Base-by-base conservation (phyloP, 2,113 vertebrate genomes). In the Xiphias gladius region DNA sequence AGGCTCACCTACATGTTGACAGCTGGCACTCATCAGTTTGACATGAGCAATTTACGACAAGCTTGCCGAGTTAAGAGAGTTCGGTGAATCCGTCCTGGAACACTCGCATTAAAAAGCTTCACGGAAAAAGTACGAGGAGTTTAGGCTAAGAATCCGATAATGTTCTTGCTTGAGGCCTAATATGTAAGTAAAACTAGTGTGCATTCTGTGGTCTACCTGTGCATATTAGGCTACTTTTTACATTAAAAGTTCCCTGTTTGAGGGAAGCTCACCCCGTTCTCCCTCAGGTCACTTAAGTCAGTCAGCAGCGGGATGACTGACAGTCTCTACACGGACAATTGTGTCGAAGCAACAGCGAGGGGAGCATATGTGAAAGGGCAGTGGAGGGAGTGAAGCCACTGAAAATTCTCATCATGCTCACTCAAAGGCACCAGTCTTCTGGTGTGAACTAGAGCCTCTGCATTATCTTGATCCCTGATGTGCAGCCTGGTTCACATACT, bases 381-480 rank as follows among this genome's bases (percentile, higher is more conserved):
- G 32, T 35, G 32, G 32, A 35, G 32, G 46, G 28, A 17, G 59
- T 67, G 78, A 58, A 72, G 77, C 28, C 35, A 39, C 48, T 58
- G 7, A 67, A 37, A 54, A 13, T 28, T 79, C 13, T 76, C 46
- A 61, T 68, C 39, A 65, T 22, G 55, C 35, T 71, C 54, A 41
- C 57, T 74, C 66, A 85, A 83, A 87, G 76, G 76, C 76, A 83
- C 69, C 77, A 26, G 65, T 69, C 61, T 46, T 70, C 65, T 89
- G 55, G 79, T n/a, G 41, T 70, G 58, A 72, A 78, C 26, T 52
- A 7, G 0, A 70, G 30, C 30, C 13, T 54, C 37, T 17, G 57
- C 78, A 32, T 61, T 10, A 59, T 46, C 65, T 39, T 55, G 3
- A 62, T 83, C 58, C 73, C 85, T 73, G 59, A 84, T 55, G 46